These are phyloP conservation scores for Macheiramphus alcinus DNA, from an alignment of 2,113 vertebrate genomes.

Conservation along the genomic window DNA sequence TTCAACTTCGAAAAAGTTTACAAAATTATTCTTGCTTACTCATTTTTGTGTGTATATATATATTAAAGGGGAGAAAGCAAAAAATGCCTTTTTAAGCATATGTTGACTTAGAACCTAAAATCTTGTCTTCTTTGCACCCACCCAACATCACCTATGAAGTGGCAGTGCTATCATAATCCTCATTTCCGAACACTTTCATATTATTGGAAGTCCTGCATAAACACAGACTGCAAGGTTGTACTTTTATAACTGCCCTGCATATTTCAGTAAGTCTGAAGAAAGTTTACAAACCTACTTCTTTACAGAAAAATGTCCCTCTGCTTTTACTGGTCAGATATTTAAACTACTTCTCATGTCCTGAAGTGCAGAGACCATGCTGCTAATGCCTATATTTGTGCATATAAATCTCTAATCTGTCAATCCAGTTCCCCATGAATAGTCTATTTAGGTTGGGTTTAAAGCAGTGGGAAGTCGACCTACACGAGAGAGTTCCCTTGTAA, in stretches of 20 bases:
- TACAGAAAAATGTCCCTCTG: background rate
- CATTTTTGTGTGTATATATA: background rate
- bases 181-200: background rate
- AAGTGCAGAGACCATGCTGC: background rate
- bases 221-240: background rate
- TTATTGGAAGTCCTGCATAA: background rate
- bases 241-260: background rate
- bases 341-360: background rate
- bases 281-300: background rate
- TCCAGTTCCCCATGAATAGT: constrained; percentile 7
- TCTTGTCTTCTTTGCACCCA: background rate
- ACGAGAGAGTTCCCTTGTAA: constrained; percentile 32
- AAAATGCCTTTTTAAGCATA: background rate
- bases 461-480: constrained; percentile 59
- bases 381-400: constrained; percentile 1
- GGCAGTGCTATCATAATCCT: background rate
- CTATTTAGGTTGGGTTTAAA: constrained; percentile 48
- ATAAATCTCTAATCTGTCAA: constrained; percentile 48
- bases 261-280: background rate
- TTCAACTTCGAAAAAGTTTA: background rate
- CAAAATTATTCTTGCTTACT: background rate
- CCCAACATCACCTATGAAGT: background rate
- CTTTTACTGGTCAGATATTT: background rate
- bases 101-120: background rate
- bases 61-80: background rate